A percentile compares a stretch with the other conserved stretches of the same genome.
These are phyloP conservation scores for Operophtera brumata DNA, from an alignment of 2,888 invertebrate species.

Conservation along the genomic window DNA sequence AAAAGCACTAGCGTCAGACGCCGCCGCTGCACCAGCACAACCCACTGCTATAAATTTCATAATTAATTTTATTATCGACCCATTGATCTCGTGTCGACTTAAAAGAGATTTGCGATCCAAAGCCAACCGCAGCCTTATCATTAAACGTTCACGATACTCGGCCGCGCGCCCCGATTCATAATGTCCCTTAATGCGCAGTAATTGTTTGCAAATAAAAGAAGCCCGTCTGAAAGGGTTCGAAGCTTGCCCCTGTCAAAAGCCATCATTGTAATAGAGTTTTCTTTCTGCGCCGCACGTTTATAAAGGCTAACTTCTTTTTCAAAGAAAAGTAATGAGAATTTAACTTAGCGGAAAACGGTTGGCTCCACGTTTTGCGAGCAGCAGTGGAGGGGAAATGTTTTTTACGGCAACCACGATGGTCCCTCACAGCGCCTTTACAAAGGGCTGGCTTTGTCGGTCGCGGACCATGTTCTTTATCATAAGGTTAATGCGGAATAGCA, in stretches of 20 bases:
- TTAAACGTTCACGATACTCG: slow-evolving; percentile 65
- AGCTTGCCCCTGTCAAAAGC: slow-evolving; percentile 61
- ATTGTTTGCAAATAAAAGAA: slow-evolving; percentile 68
- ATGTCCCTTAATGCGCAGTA: slow-evolving; percentile 60
- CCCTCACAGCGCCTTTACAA: slow-evolving; percentile 56
- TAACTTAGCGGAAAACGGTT: slow-evolving; percentile 75
- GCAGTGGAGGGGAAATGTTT: slow-evolving; percentile 52
- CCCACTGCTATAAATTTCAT: slow-evolving; percentile 64
- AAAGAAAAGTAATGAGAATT: slow-evolving; percentile 77
- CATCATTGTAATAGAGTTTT: slow-evolving; percentile 73
- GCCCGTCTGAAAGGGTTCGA: slow-evolving; percentile 55
- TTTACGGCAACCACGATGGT: slow-evolving; percentile 56
- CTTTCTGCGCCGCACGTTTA: slow-evolving; percentile 62
- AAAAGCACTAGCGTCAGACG: slow-evolving; percentile 54
- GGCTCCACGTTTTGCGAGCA: slow-evolving; percentile 53
- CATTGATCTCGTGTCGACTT: slow-evolving; percentile 71
- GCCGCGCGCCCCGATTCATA: slow-evolving; percentile 53
- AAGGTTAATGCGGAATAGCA: slow-evolving; percentile 60
- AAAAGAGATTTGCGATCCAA: slow-evolving; percentile 68
- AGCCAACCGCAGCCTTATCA: slow-evolving; percentile 69
- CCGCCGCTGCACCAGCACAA: slow-evolving; percentile 42
- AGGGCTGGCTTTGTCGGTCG: slow-evolving; percentile 45
- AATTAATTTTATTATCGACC: slow-evolving; percentile 74
- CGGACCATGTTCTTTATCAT: slow-evolving; percentile 57
- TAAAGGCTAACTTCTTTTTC: slow-evolving; percentile 73